Percentiles rank a stretch among this genome's conserved stretches.
These are phyloP conservation scores for Anoncus sp. DNA, from an alignment of 2,888 invertebrate genomes.

Conservation along the genomic window DNA sequence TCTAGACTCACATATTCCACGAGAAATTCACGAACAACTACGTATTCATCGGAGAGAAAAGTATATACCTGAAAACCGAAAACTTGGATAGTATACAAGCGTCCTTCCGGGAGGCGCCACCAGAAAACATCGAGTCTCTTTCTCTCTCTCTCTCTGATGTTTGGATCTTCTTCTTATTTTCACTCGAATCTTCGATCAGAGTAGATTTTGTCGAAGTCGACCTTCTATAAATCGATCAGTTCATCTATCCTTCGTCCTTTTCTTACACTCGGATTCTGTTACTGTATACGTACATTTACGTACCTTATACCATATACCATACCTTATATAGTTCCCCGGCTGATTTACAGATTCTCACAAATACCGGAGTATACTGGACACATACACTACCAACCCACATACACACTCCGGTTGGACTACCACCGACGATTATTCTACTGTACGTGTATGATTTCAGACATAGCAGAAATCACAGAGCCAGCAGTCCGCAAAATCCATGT, in stretches of 20 bases:
- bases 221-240: conserved; percentile 48
- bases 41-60: conserved; percentile 7
- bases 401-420: not conserved
- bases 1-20: not conserved
- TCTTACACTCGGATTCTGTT: not conserved
- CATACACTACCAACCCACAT: not conserved
- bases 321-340: too few relatives aligned
- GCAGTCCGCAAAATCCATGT: conserved; percentile 51
- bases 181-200: not conserved
- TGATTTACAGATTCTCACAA: conserved; percentile 38
- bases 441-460: conserved; percentile 11
- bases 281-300: not conserved
- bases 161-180: conserved; percentile 2
- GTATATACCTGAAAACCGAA: conserved; percentile 8
- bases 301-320: too few relatives aligned
- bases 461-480: conserved; percentile 48
- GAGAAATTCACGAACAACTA: conserved; percentile 25
- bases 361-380: not conserved
- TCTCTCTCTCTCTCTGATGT: conserved; percentile 6
- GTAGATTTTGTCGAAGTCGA: not conserved
- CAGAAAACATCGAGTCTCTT: not conserved
- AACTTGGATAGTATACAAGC: conserved; percentile 7
- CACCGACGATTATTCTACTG: conserved; percentile 5
- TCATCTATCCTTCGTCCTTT: conserved; percentile 20
- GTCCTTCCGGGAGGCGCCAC: not conserved